Base-by-base conservation (phyloP, 1,140 invertebrate species). In the Bombus affinis region DNA sequence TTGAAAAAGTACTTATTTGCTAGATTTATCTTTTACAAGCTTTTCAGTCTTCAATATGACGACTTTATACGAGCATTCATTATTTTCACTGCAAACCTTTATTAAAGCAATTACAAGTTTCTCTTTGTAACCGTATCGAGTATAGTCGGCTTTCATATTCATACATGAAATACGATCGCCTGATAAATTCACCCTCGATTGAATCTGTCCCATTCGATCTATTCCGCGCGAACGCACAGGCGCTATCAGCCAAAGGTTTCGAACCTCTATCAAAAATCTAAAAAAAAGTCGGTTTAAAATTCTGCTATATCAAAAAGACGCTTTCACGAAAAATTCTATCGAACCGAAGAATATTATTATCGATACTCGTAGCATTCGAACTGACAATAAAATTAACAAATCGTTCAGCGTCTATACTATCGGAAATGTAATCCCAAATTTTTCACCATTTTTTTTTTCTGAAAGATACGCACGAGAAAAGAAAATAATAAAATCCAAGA, bases 101-200 rank as follows among this genome's bases (percentile, higher is more conserved):
- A 12, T 28, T 25, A 2, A 59, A 59, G 25, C 47, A 28, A 35
- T 25, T 37, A 8, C 25, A n/a, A 79, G 39, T n/a, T 53, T 53
- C 47, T 18, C 47, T 8, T 53, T 5, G 47, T 8, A 53, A 47
- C 15, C 47, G 15, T 47, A 47, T 47, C 15, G 47, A 53, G 47
- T 18, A 53, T 53, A 53, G 18, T 53, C 47, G 18, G 1, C 18
- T 53, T 53, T 76, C 35, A 3, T 32, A 47, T 18, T 42, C 47
- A 8, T 53, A 53, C 15, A 18, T 47, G 47, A 28, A 68, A 28
- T 25, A 47, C n/a, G 42, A n/a, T 28, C 18, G 35, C 18, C 18
- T 66, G 78, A 28, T 80, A 47, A 71, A 70, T 80, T 70, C 78
- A 71, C 47, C 47, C 18, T 22, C 47, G 47, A 47, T 71, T 57